Evolutionary conservation across 2,888 invertebrate species (phyloP), one percentile per base, ranked within the genome.

Genomic region (Volucella inflata): DNA sequence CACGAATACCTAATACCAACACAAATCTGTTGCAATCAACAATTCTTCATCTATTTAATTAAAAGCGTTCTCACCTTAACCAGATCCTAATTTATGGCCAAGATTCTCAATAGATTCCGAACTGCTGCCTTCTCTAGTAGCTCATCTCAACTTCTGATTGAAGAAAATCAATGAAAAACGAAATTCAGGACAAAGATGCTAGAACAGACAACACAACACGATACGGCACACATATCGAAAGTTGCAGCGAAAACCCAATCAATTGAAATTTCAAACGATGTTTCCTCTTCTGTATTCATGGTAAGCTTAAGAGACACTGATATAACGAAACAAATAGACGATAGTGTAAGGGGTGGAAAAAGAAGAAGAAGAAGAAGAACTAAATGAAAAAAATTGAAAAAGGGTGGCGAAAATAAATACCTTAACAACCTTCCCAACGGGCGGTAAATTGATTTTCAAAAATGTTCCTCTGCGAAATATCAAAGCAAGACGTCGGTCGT

Each of bases 371-470:
- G 46, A 30, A 14, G 38, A 62, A n/a, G 14, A 59, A 57, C 12
- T 46, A 68, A 60, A 50, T 17, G 40, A 71, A 76, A 38, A 76
- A 62, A 70, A 79, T 30, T 11, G 30, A 14, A 36, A n/a, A 62
- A 51, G 53, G 11, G 42, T 71, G 70, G 51, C 46, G 17, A 65
- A 64, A 70, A 75, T 75, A 80, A 84, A 84, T 75, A 80, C 80
- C 84, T 80, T 79, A 79, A 75, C 75, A 77, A 62, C 77, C 60
- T 9, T 75, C 84, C 71, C 85, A 77, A 72, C 81, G 81, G 85
- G 85, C 48, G 85, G 85, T 85, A 85, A 85, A 85, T 85, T 81
- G 85, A 85, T 81, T 81, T 85, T 81, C 67, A 77, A 85, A 81
- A 85, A 76, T 72, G 55, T 81, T 62, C 79, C 84, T 75, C 70